phyloP scores from a whole-genome alignment of 2,888 invertebrate genomes.

The Epiblema foenella region DNA sequence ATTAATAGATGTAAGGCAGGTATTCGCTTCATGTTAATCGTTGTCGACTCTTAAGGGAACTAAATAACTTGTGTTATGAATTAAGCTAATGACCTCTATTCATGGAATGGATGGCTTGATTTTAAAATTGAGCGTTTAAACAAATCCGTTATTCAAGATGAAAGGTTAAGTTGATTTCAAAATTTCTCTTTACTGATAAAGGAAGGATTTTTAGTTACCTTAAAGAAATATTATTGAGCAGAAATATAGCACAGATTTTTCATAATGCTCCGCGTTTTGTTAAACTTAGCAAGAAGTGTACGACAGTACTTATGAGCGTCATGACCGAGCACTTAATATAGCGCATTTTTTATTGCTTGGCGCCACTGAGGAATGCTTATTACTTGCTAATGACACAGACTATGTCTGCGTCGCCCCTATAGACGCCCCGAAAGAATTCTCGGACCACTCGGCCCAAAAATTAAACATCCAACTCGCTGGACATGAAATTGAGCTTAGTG shows the following conservation, averaged over 20 bases:
- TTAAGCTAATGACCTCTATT: conserved; percentile 6
- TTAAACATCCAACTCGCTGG: conserved; percentile 64
- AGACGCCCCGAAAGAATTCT: conserved; percentile 68
- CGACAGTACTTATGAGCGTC: conserved; percentile 44
- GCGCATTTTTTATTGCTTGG: conserved; percentile 57
- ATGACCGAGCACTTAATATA: conserved; percentile 61
- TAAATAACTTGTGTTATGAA: conserved; percentile 13
- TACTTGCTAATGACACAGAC: conserved; percentile 71
- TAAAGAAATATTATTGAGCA: neutral
- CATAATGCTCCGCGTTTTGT: conserved; percentile 22
- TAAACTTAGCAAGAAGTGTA: conserved; percentile 28
- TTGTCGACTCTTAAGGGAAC: conserved; percentile 20
- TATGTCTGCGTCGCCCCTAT: conserved; percentile 62
- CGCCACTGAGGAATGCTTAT: conserved; percentile 67
- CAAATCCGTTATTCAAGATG: neutral
- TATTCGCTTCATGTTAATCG: conserved; percentile 22
- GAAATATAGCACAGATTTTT: neutral
- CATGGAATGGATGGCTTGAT: neutral
- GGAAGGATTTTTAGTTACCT: neutral
- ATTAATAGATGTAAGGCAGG: conserved; percentile 10
- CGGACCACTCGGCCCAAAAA: conserved; percentile 60
- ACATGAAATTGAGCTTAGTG: conserved; percentile 59
- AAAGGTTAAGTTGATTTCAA: neutral
- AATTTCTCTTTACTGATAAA: neutral
- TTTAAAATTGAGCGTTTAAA: neutral